Evolutionary conservation across 2,888 invertebrate genomes (phyloP), one percentile per base, ranked within the genome.

Genomic region (Platycnemis pennipes): DNA sequence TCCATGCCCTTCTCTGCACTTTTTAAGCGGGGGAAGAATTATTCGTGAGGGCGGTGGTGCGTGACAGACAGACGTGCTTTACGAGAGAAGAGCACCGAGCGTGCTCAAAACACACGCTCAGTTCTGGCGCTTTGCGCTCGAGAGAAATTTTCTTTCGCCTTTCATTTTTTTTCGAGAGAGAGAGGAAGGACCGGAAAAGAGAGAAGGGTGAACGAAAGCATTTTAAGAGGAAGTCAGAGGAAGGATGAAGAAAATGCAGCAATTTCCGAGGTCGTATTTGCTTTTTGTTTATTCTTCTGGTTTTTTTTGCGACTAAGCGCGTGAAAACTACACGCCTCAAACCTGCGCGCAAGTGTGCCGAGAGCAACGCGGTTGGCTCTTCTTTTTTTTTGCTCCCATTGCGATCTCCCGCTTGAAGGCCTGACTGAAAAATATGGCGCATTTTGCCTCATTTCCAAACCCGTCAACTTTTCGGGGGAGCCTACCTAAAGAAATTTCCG

Each of bases 21-120:
- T 44, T n/a, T 86, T 19, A 13, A 44, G 42, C 86, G 86, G 19
- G 26, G 11, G 45, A 46, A 87, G 19, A 87, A 46, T 7, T 46
- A 45, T 87, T 44, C 87, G n/a, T 16, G 87, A 87, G 87, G 44
- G 45, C 87, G 87, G 26, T 46, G 87, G 87, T 45, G 87, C 87
- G 87, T 46, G 87, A n/a, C 44, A 45, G 87, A 46, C 87, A 46
- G 42, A 87, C 87, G 87, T 87, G 87, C 87, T 87, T 87, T 87
- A 26, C 44, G n/a, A 26, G 77, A 31, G 77, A 37, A 63, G 63
- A n/a, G 63, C 63, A 63, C 26, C 31, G 77, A 26, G 77, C 77
- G 37, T 77, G 77, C 77, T 77, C 77, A 37, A 26, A 77, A 77
- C 77, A 77, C 77, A 77, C 31, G 77, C 37, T 77, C 77, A 11